Evolutionary conservation across 2,113 vertebrate genomes (phyloP).

Genomic region (Dipodomys ordii): DNA sequence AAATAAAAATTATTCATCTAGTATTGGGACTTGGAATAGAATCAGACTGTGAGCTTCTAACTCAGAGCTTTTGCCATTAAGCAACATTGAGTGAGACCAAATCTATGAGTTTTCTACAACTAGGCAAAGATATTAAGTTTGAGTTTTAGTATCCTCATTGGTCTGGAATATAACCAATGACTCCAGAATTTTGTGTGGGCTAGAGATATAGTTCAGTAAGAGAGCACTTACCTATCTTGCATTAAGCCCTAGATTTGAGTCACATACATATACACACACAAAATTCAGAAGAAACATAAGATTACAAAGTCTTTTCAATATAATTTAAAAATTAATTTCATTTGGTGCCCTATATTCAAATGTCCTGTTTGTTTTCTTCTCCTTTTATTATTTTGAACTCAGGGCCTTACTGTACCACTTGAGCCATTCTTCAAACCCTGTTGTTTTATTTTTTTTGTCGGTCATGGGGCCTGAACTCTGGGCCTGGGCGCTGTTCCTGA

Average conservation of each 20-base stretch:
- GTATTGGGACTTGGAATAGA: conserved; percentile 30
- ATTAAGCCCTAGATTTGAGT: neutral
- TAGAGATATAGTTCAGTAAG: neutral
- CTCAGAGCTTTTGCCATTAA: conserved; percentile 17
- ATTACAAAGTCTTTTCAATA: neutral
- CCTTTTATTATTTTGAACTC: neutral
- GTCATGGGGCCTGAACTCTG: too few species aligned
- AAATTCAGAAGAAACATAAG: neutral
- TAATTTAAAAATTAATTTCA: conserved; percentile 26
- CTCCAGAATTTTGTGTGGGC: neutral
- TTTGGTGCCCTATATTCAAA: neutral
- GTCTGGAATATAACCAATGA: conserved; percentile 31
- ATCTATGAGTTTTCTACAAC: neutral
- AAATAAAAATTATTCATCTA: conserved; percentile 3
- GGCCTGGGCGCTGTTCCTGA: too few species aligned
- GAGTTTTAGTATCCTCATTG: conserved; percentile 14
- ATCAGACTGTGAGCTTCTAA: neutral
- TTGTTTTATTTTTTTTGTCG: too few species aligned
- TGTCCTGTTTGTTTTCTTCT: neutral
- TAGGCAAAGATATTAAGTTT: conserved; percentile 10
- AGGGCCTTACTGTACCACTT: neutral
- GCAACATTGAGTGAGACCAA: neutral
- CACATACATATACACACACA: neutral
- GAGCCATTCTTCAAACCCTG: too few species aligned
- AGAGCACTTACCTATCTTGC: neutral